Base-by-base conservation (phyloP, 2,113 vertebrate genomes). In the Oreocharis arfaki region DNA sequence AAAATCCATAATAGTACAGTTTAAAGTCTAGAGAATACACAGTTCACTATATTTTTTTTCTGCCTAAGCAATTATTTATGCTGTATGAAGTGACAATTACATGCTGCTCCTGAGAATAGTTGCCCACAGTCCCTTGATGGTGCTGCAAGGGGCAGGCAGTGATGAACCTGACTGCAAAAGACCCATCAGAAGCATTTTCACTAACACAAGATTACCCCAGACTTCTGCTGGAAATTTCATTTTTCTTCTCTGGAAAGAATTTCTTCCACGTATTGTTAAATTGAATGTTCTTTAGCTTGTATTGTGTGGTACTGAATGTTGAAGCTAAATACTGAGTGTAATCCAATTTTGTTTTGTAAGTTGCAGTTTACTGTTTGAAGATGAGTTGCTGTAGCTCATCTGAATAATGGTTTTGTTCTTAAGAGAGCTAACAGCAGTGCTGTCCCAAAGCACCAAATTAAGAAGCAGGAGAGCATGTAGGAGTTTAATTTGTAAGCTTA, bases 401-500 rank as follows among this genome's bases (percentile, higher is more conserved):
- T 83, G 35, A 95, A 57, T 86, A 96, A 91, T 49, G 73, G 53
- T 90, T 90, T 87, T 81, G 75, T 85, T 95, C 95, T 90, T 88
- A 87, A 95, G 70, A 95, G 89, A 96, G 73, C 73, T 85, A 83
- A 75, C 42, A 47, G 71, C 76, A 79, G 76, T 47, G n/a, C 57
- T 97, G 60, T 96, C 96, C 79, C 91, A 89, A 86, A 97, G 91
- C 93, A 92, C 76, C 89, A 95, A 95, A 98, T 95, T 96, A 89
- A 90, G 75, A 96, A 96, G 87, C 88, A 93, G 39, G 75, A 95
- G 92, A 96, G 39, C 77, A 20, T 93, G 93, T 93, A 97, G 90
- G 95, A 96, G 83, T 90, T 97, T 97, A 96, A 97, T 97, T 97
- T 97, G 76, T 97, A 95, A 96, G 81, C 95, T 97, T 97, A 96